A percentile compares a stretch with the other conserved stretches of the same genome.
phyloP scores from a whole-genome alignment of 1,140 invertebrate species.

The Pemphigus obesinymphae region DNA sequence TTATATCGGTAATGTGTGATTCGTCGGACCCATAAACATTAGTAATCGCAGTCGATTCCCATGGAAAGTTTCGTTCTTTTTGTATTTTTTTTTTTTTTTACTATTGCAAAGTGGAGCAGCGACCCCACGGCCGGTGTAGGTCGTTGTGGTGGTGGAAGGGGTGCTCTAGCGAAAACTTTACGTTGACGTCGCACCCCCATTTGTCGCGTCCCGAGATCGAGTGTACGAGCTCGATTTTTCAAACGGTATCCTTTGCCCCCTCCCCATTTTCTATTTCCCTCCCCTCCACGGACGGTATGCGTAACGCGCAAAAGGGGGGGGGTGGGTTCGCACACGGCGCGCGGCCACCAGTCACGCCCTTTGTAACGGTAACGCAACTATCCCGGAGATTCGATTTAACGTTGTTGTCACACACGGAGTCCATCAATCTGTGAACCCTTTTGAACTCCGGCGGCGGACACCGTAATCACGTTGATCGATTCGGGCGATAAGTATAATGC shows the following conservation, averaged over 20 bases:
- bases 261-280: background rate
- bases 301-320: no score
- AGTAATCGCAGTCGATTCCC: slow-evolving; percentile 5
- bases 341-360: background rate
- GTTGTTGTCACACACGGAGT: background rate
- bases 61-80: background rate
- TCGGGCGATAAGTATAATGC: background rate
- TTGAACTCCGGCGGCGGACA: background rate
- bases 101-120: background rate
- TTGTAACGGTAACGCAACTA: background rate
- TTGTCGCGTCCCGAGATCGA: background rate
- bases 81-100: no score
- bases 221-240: background rate
- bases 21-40: background rate
- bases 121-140: no score
- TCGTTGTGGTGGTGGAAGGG: no score
- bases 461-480: background rate
- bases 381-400: background rate
- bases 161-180: background rate
- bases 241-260: background rate
- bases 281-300: background rate
- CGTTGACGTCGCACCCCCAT: background rate
- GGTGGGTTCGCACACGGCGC: no score
- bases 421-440: background rate
- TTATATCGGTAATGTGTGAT: background rate